Percentiles rank a stretch among this genome's conserved stretches.
Evolutionary conservation across 2,888 invertebrate species (phyloP).

Genomic region (Dorcus hopei): DNA sequence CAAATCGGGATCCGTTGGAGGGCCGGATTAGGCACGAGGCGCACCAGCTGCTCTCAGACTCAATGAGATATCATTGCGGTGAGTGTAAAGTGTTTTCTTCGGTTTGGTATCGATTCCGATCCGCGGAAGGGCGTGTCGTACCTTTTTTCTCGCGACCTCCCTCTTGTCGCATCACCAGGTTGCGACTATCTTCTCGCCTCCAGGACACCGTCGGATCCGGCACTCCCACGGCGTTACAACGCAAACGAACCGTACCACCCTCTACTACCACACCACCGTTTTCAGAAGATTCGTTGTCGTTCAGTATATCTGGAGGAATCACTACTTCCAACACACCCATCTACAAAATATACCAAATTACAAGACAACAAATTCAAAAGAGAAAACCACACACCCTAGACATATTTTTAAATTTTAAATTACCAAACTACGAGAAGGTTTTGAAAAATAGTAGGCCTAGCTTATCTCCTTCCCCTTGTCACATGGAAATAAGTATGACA

Average conservation of each 20-base stretch:
- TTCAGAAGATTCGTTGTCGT: conserved; percentile 64
- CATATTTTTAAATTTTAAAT: too few species aligned
- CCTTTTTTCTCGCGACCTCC: conserved; percentile 71
- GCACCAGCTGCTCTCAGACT: conserved; percentile 39
- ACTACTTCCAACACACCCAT: conserved; percentile 85
- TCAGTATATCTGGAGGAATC: conserved; percentile 82
- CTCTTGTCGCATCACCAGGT: conserved; percentile 73
- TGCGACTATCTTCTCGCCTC: conserved; percentile 75
- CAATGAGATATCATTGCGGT: conserved; percentile 37
- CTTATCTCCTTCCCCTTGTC: too few species aligned
- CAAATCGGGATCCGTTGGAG: conserved; percentile 38
- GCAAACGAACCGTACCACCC: conserved; percentile 72
- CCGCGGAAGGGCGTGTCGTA: conserved; percentile 37
- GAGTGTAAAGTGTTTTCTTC: conserved; percentile 35
- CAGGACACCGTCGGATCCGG: conserved; percentile 77
- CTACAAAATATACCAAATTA: conserved; percentile 49
- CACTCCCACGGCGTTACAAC: conserved; percentile 77
- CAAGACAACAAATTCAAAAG: neutral
- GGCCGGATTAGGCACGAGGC: conserved; percentile 38
- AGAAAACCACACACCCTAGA: too few species aligned
- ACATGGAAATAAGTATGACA: too few species aligned
- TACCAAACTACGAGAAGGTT: too few species aligned
- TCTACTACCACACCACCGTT: conserved; percentile 76
- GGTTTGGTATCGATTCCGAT: conserved; percentile 31
- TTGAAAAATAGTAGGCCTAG: too few species aligned